Evolutionary conservation across 1,140 invertebrate species (phyloP).

Genomic region (Drosophila auraria): DNA sequence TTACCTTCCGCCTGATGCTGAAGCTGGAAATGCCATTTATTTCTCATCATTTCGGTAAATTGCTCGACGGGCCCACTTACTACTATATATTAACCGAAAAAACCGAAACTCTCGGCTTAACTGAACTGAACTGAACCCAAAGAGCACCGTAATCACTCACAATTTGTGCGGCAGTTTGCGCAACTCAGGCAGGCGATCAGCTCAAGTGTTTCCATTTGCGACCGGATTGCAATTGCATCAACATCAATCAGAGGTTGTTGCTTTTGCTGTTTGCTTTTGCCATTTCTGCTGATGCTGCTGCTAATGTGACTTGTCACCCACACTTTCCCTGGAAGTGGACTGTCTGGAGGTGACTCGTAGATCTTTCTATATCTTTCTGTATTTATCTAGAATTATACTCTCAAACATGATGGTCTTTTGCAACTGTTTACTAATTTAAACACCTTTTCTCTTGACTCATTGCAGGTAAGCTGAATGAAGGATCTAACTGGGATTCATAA

Average conservation of each 20-base stretch:
- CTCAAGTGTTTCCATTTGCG: conserved; percentile 53
- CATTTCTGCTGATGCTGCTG: conserved; percentile 2
- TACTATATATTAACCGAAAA: neutral
- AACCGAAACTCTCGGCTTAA: conserved; percentile 1
- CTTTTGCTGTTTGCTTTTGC: conserved; percentile 2
- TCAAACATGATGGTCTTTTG: neutral
- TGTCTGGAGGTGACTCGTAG: conserved; percentile 6
- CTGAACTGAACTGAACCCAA: conserved; percentile 9
- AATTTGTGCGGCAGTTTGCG: conserved; percentile 37
- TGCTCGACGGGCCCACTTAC: neutral
- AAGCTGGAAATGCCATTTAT: conserved; percentile 15
- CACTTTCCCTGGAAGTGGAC: conserved; percentile 10
- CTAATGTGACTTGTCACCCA: conserved; percentile 55
- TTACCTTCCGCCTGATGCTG: conserved; percentile 13
- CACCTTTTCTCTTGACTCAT: conserved; percentile 21
- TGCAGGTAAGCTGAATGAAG: conserved; percentile 30
- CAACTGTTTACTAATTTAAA: conserved; percentile 16
- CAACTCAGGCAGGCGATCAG: conserved; percentile 25
- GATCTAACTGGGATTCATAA: no score
- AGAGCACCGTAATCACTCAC: conserved; percentile 48
- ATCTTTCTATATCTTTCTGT: neutral
- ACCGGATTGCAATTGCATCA: conserved; percentile 47
- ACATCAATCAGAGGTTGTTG: conserved; percentile 57
- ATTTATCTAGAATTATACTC: conserved; percentile 14
- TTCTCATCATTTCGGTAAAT: conserved; percentile 17